Conservation (phyloP, 2,113 vertebrate species). For the Candoia aspera region DNA sequence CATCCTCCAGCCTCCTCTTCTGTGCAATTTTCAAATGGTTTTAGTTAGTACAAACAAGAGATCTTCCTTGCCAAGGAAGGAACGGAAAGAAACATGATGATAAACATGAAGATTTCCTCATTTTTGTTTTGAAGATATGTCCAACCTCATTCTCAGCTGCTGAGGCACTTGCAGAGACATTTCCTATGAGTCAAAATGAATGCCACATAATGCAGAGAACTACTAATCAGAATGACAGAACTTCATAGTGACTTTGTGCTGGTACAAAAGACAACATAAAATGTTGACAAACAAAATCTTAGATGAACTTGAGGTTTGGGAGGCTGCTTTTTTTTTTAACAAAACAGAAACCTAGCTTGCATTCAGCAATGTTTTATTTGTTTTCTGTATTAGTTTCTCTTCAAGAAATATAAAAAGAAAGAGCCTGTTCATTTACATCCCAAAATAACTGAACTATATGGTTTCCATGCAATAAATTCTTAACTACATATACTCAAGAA, state of each 20-base stretch:
- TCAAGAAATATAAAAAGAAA: not conserved
- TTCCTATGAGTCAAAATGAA: not conserved
- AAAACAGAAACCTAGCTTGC: not conserved
- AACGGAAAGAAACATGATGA: not conserved
- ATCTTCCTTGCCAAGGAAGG: slow-evolving; percentile 20
- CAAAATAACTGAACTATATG: not conserved
- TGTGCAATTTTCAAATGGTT: slow-evolving; percentile 25
- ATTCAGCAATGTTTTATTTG: not conserved
- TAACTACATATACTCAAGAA: not conserved
- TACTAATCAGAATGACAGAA: slow-evolving; percentile 15
- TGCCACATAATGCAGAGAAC: not conserved
- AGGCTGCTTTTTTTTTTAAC: not conserved
- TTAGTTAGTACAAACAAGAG: not conserved
- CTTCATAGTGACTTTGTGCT: not conserved
- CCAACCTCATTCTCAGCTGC: not conserved
- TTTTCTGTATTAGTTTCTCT: not conserved
- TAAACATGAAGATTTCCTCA: slow-evolving; percentile 5
- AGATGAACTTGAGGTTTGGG: not conserved
- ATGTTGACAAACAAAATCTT: slow-evolving; percentile 1
- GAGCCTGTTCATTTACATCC: not conserved
- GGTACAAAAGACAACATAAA: slow-evolving; percentile 2
- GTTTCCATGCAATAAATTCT: not conserved
- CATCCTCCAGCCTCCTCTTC: not conserved
- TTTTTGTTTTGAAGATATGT: slow-evolving; percentile 10
- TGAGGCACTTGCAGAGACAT: not conserved